Evolutionary conservation across 1,140 invertebrate genomes (phyloP).

Genomic region (Heliconius hewitsoni): DNA sequence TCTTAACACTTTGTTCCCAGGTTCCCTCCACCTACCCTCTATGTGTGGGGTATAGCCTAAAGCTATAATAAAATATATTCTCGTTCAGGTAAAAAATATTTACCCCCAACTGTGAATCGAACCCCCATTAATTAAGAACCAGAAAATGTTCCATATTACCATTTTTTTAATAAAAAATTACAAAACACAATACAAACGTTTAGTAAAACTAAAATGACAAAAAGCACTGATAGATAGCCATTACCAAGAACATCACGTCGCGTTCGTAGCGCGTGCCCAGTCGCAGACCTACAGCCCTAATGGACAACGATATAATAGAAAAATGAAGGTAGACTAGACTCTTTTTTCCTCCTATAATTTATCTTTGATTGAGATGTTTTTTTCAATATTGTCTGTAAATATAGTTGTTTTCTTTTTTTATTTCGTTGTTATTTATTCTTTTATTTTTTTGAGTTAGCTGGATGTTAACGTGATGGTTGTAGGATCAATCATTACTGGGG

Average conservation of each 20-base stretch:
- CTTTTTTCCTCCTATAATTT: not conserved
- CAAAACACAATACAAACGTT: not conserved
- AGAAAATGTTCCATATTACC: not conserved
- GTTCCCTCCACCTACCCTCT: too few relatives aligned
- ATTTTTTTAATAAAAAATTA: not conserved
- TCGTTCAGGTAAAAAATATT: too few relatives aligned
- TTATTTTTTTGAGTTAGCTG: not conserved
- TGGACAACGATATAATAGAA: conserved; percentile 5
- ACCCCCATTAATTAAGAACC: not conserved
- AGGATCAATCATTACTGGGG: too few relatives aligned
- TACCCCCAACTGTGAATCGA: not conserved
- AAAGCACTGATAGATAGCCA: not conserved
- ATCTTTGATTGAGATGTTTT: not conserved
- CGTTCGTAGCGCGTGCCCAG: not conserved
- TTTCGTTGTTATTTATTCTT: not conserved
- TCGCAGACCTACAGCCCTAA: not conserved
- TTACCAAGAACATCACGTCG: conserved; percentile 7
- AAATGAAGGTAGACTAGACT: conserved; percentile 4
- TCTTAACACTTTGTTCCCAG: too few relatives aligned
- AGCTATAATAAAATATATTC: too few relatives aligned
- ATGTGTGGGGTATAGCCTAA: too few relatives aligned
- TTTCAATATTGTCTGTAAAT: not conserved
- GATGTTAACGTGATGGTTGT: too few relatives aligned
- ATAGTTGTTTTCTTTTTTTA: not conserved
- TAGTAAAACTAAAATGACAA: not conserved